phyloP scores from a whole-genome alignment of 2,888 invertebrate genomes.

The Eristalis pertinax region DNA sequence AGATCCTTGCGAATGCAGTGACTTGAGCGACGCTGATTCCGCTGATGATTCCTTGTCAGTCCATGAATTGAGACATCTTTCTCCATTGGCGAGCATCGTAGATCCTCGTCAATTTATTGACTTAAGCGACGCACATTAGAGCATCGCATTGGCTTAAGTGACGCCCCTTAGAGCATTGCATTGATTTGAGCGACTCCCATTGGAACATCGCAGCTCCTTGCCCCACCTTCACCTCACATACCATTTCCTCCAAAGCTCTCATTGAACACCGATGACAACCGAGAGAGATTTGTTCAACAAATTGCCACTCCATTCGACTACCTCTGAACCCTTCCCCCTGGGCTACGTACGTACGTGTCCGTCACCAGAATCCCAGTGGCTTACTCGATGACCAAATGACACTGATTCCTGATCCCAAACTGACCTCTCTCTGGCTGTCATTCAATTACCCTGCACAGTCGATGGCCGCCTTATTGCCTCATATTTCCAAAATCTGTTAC shows the following conservation, averaged over 20 bases:
- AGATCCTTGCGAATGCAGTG: too few species aligned
- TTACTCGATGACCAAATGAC: neutral
- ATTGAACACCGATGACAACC: too few species aligned
- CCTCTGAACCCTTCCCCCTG: neutral
- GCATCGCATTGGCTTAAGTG: too few species aligned
- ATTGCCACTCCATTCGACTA: neutral
- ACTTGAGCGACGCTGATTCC: too few species aligned
- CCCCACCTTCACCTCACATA: neutral
- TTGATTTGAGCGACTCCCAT: too few species aligned
- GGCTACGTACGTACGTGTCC: neutral
- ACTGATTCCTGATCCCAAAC: constrained; percentile 2
- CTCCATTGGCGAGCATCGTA: neutral
- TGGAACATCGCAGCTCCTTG: too few species aligned
- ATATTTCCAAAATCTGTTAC: constrained; percentile 59
- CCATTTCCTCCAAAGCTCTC: neutral
- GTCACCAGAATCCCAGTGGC: neutral
- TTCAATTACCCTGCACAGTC: constrained; percentile 17
- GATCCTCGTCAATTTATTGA: neutral
- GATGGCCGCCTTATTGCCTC: neutral
- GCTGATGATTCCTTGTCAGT: too few species aligned
- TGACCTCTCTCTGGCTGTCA: constrained; percentile 45
- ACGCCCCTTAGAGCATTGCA: too few species aligned
- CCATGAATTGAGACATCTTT: too few species aligned
- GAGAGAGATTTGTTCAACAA: neutral
- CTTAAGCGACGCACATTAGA: too few species aligned